phyloP scores from a whole-genome alignment of 2,797 vertebrate genomes.

The Sternarchorhynchus goeldii region DNA sequence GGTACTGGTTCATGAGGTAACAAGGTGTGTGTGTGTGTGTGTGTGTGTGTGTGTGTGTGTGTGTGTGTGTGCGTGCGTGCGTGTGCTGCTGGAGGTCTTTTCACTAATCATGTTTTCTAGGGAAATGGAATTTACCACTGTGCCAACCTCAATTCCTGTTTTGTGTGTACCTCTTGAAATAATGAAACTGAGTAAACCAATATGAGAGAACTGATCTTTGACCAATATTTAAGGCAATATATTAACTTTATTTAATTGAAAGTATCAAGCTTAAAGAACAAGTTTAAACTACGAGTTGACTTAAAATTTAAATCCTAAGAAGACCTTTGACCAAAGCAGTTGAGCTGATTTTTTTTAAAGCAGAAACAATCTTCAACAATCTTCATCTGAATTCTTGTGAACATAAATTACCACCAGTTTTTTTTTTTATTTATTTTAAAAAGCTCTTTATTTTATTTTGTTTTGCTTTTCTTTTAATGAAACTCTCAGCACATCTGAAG shows the following conservation, averaged over 20 bases:
- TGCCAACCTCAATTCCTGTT: slow-evolving; percentile 42
- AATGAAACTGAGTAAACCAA: background rate
- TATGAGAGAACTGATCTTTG: background rate
- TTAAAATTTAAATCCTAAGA: background rate
- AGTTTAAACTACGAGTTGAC: background rate
- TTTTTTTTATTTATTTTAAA: background rate
- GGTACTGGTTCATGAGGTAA: slow-evolving; percentile 7
- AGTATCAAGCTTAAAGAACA: background rate
- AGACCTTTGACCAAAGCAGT: background rate
- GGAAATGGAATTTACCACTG: slow-evolving; percentile 62
- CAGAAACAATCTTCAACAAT: background rate
- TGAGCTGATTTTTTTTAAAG: background rate
- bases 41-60: too few species aligned
- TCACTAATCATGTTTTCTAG: slow-evolving; percentile 66
- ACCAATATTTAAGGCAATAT: background rate
- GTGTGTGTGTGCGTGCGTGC: background rate
- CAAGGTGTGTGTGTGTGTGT: slow-evolving; percentile 24
- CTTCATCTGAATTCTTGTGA: background rate
- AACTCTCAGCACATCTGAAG: slow-evolving; percentile 72
- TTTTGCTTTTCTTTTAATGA: slow-evolving; percentile 39
- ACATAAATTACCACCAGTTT: background rate
- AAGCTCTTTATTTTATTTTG: background rate
- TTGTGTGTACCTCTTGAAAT: slow-evolving; percentile 5
- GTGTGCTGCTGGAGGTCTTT: slow-evolving; percentile 39
- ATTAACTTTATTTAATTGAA: background rate